Conservation (phyloP, 2,888 invertebrate genomes). For the Drosophila melanocephala region DNA sequence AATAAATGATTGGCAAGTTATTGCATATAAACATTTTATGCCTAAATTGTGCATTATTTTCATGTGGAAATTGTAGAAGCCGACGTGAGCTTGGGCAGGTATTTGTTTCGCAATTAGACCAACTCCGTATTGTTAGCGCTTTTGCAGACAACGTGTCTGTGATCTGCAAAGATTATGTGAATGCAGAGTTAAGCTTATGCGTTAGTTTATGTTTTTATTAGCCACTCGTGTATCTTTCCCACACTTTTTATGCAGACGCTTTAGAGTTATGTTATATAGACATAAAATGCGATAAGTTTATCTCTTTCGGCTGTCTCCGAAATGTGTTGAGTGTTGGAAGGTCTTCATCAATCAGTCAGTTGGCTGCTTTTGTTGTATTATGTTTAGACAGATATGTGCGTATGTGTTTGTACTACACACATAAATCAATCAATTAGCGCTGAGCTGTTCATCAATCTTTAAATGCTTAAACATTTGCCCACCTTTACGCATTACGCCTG, state of each 20-base stretch:
- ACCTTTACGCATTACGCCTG: constrained; percentile 48
- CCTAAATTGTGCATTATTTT: constrained; percentile 2
- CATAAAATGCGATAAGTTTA: constrained; percentile 24
- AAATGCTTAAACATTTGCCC: constrained; percentile 47
- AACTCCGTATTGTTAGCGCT: neutral
- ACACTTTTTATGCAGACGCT: constrained; percentile 17
- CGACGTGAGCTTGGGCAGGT: neutral
- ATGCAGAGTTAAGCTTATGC: constrained; percentile 23
- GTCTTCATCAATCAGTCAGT: constrained; percentile 55
- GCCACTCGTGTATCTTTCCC: constrained; percentile 26
- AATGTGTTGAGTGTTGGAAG: constrained; percentile 39
- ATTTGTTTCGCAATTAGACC: constrained; percentile 1
- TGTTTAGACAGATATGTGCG: neutral
- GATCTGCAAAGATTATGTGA: constrained; percentile 24
- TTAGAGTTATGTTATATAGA: constrained; percentile 17
- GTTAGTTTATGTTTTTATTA: constrained; percentile 11
- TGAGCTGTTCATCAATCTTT: constrained; percentile 62
- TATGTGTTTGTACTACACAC: constrained; percentile 7
- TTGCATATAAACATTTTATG: constrained; percentile 3
- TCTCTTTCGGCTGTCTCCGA: constrained; percentile 1
- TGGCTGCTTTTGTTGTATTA: neutral
- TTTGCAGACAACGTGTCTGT: constrained; percentile 24
- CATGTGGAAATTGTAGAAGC: constrained; percentile 10
- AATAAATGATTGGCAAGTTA: constrained; percentile 20
- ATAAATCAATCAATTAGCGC: constrained; percentile 46